Conservation (phyloP, 2,797 vertebrate genomes). For the Lagocephalus sceleratus region DNA sequence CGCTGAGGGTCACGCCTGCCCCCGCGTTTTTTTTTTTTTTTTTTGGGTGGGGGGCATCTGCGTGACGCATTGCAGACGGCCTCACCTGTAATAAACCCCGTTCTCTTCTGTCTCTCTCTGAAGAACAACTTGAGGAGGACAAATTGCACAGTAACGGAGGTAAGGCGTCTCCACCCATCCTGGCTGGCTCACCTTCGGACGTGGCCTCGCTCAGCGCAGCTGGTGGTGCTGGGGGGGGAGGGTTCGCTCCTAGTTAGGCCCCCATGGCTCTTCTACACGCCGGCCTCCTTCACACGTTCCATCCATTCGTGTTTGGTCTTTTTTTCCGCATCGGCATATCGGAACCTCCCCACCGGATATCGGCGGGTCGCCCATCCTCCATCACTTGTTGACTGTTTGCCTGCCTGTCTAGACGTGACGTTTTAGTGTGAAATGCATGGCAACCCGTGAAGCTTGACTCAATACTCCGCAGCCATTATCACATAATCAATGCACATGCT, state of each 20-base stretch:
- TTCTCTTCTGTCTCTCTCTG: slow-evolving; percentile 48
- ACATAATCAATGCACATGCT: neutral
- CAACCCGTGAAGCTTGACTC: slow-evolving; percentile 20
- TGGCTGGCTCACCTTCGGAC: slow-evolving; percentile 46
- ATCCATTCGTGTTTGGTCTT: slow-evolving; percentile 45
- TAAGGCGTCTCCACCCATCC: slow-evolving; percentile 68
- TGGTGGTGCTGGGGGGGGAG: too few species aligned
- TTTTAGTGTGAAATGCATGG: slow-evolving; percentile 26
- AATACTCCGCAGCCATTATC: slow-evolving; percentile 5
- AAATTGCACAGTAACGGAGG: slow-evolving; percentile 81
- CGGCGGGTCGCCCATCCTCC: slow-evolving; percentile 29
- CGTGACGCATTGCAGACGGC: slow-evolving; percentile 33
- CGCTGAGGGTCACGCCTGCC: slow-evolving; percentile 13
- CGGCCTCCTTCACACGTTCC: slow-evolving; percentile 27
- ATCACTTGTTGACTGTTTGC: slow-evolving; percentile 24
- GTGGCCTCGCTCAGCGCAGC: too few species aligned
- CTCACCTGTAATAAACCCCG: slow-evolving; percentile 58
- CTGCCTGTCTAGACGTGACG: slow-evolving; percentile 27
- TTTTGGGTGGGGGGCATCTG: too few species aligned
- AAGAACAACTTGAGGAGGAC: slow-evolving; percentile 84
- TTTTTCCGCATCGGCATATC: slow-evolving; percentile 37
- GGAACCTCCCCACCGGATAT: slow-evolving; percentile 27
- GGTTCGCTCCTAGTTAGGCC: too few species aligned
- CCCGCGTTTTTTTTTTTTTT: too few species aligned
- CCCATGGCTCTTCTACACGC: slow-evolving; percentile 27